Conservation (phyloP, 1,140 invertebrate genomes). For the Nylanderia fulva region DNA sequence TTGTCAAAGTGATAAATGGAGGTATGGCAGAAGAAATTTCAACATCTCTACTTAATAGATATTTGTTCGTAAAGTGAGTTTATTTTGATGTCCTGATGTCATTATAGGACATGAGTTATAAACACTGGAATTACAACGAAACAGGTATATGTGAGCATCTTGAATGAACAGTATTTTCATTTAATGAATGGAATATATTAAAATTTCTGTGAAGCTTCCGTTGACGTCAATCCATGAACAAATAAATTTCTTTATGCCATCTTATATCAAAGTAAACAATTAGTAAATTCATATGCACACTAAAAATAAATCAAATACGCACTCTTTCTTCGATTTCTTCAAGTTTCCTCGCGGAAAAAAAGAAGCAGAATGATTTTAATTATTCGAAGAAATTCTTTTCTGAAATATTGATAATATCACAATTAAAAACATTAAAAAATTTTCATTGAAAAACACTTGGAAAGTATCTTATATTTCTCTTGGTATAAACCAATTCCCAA, state of each 20-base stretch:
- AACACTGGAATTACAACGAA: background rate
- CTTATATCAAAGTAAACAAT: background rate
- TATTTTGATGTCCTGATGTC: background rate
- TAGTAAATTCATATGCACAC: background rate
- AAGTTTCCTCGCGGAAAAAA: background rate
- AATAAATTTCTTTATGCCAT: background rate
- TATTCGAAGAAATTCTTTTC: background rate
- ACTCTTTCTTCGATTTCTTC: background rate
- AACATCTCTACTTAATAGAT: background rate
- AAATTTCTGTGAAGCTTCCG: background rate
- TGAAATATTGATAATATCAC: background rate
- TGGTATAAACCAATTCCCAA: constrained; percentile 1
- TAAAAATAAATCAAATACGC: background rate
- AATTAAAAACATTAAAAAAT: background rate
- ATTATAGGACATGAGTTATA: constrained; percentile 3
- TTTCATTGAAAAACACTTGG: background rate
- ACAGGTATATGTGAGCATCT: background rate
- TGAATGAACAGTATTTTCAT: background rate
- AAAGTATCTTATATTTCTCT: background rate
- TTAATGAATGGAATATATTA: background rate
- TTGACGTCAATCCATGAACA: background rate
- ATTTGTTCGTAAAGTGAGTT: constrained; percentile 2
- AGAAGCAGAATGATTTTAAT: background rate
- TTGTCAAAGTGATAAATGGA: background rate
- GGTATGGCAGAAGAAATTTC: background rate